phyloP scores from a whole-genome alignment of 2,888 invertebrate genomes.

The Cryptops parisi region DNA sequence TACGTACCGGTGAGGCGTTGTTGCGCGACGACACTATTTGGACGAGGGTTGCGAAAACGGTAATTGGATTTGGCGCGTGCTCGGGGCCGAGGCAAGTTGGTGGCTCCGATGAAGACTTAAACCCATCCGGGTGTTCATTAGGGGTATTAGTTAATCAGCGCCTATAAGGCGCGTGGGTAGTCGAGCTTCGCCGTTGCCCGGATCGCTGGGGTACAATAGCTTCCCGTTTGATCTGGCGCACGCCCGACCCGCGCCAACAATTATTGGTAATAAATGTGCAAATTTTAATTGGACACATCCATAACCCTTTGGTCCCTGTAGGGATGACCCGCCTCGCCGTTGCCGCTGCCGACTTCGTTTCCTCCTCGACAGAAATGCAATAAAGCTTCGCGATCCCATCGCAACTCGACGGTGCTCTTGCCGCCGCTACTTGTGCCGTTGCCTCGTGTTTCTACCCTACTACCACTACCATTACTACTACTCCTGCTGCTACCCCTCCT shows the following conservation, averaged over 20 bases:
- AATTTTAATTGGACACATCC: constrained; percentile 12
- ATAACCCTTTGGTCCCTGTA: constrained; percentile 4
- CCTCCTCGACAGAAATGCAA: too few relatives aligned
- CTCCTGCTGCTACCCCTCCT: too few relatives aligned
- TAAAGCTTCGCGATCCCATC: neutral
- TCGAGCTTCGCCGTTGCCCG: neutral
- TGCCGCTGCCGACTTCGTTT: too few relatives aligned
- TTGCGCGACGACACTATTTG: neutral
- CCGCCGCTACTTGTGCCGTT: too few relatives aligned
- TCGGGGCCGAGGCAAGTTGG: neutral
- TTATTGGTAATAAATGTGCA: constrained; percentile 15
- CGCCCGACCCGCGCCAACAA: neutral
- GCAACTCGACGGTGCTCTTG: constrained; percentile 5
- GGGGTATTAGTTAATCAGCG: neutral
- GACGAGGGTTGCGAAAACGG: neutral
- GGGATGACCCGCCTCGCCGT: constrained; percentile 7
- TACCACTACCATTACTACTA: too few relatives aligned
- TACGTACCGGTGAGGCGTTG: too few relatives aligned
- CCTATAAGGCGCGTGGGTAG: neutral
- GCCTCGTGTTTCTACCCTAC: too few relatives aligned
- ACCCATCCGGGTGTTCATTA: neutral
- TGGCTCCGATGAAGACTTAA: neutral
- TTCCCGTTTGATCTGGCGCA: neutral
- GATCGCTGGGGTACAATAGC: neutral
- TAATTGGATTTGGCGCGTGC: neutral